Evolutionary conservation across 2,797 vertebrate genomes (phyloP).

Genomic region (Picus viridis): DNA sequence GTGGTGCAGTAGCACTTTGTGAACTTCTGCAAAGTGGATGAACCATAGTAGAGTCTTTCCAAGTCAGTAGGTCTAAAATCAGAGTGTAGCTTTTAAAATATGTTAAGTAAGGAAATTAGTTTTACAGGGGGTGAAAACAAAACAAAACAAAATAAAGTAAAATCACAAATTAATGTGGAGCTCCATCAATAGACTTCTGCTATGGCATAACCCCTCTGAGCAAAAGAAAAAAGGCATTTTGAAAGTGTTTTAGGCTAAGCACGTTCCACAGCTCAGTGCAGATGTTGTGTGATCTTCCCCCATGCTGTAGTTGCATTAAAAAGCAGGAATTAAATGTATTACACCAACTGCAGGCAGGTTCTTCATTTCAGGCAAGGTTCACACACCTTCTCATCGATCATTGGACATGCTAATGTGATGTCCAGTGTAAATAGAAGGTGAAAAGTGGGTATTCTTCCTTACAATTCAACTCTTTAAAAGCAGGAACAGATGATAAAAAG

Average conservation of each 20-base stretch:
- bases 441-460: background rate
- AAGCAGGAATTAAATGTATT: constrained; percentile 3
- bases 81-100: background rate
- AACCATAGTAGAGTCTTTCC: background rate
- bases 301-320: background rate
- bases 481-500: constrained; percentile 28
- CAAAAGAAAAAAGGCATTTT: background rate
- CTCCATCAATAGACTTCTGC: background rate
- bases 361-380: background rate
- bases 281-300: background rate
- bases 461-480: constrained; percentile 17
- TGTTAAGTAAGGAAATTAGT: background rate
- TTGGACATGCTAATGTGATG: constrained; percentile 21
- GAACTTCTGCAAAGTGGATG: background rate
- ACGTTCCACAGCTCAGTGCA: background rate
- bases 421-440: background rate
- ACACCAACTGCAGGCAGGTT: background rate
- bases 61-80: background rate
- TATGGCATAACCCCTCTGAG: background rate
- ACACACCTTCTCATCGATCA: background rate
- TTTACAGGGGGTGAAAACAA: accelerated
- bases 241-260: background rate
- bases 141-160: background rate
- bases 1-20: background rate
- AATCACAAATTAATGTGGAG: background rate